A percentile compares a stretch with the other conserved stretches of the same genome.
These are phyloP conservation scores for Ciconia boyciana DNA, from an alignment of 2,113 vertebrate species.

Conservation along the genomic window DNA sequence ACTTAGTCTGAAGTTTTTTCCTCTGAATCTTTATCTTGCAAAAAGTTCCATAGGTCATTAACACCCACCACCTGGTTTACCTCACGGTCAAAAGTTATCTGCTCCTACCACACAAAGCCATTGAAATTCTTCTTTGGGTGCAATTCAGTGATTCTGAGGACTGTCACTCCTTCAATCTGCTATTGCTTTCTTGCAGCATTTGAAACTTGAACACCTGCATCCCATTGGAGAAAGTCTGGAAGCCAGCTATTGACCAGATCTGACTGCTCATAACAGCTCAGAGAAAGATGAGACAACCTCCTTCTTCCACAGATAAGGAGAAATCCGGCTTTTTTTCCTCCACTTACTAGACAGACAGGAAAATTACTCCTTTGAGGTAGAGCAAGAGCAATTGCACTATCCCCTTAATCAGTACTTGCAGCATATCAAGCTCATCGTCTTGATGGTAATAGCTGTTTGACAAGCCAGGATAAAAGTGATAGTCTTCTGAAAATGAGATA, in stretches of 20 bases:
- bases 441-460: conserved; percentile 66
- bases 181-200: not conserved
- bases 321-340: conserved; percentile 1
- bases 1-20: not conserved
- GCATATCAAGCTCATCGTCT: conserved; percentile 55
- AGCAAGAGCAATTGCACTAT: conserved; percentile 50
- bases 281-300: conserved; percentile 29
- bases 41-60: not conserved
- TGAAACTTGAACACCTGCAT: not conserved
- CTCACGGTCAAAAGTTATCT: not conserved
- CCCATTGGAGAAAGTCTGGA: not conserved
- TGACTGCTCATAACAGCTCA: not conserved
- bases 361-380: conserved; percentile 69
- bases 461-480: conserved; percentile 66
- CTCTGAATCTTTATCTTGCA: not conserved
- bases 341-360: conserved; percentile 53
- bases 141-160: not conserved
- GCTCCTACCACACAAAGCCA: not conserved
- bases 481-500: conserved; percentile 68
- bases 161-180: not conserved
- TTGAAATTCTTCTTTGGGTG: not conserved
- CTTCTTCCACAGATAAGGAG: conserved; percentile 35
- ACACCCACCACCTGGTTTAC: not conserved
- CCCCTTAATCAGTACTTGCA: conserved; percentile 68
- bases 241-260: not conserved